Conservation (phyloP, 2,797 vertebrate genomes). For the Triplophysa yarkandensis region DNA sequence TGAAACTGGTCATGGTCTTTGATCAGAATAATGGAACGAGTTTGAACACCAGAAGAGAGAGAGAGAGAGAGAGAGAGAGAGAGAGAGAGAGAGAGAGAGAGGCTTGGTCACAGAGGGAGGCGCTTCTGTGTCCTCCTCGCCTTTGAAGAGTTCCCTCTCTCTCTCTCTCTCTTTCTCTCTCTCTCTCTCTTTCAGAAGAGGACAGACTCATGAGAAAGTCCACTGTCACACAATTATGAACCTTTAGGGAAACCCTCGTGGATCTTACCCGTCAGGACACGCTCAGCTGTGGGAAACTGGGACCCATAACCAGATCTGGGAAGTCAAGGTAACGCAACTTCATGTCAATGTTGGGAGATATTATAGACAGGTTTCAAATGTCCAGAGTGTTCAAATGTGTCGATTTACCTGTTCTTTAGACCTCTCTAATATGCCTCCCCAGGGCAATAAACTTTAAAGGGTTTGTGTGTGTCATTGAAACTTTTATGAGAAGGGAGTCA, state of each 20-base stretch:
- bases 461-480: conserved; percentile 35
- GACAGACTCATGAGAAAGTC: conserved; percentile 60
- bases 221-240: conserved; percentile 59
- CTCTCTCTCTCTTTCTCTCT: conserved; percentile 57
- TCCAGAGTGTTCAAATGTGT: neutral
- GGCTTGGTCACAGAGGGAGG: conserved; percentile 58
- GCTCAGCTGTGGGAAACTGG: conserved; percentile 52
- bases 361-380: neutral
- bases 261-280: conserved; percentile 55
- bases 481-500: conserved; percentile 13
- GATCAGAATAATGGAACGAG: conserved; percentile 26
- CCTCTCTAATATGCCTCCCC: conserved; percentile 26
- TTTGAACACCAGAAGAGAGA: conserved; percentile 9
- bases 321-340: conserved; percentile 63
- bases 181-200: conserved; percentile 60
- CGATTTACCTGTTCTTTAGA: conserved; percentile 12
- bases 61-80: too few relatives aligned
- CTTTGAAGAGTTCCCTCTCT: conserved; percentile 53
- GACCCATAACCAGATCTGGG: conserved; percentile 53
- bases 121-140: conserved; percentile 45
- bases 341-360: neutral
- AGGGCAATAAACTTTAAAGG: conserved; percentile 31
- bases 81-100: too few relatives aligned
- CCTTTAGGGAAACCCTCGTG: conserved; percentile 44
- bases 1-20: conserved; percentile 1